phyloP scores from a whole-genome alignment of 2,113 vertebrate species.

The Pygoscelis antarcticus region DNA sequence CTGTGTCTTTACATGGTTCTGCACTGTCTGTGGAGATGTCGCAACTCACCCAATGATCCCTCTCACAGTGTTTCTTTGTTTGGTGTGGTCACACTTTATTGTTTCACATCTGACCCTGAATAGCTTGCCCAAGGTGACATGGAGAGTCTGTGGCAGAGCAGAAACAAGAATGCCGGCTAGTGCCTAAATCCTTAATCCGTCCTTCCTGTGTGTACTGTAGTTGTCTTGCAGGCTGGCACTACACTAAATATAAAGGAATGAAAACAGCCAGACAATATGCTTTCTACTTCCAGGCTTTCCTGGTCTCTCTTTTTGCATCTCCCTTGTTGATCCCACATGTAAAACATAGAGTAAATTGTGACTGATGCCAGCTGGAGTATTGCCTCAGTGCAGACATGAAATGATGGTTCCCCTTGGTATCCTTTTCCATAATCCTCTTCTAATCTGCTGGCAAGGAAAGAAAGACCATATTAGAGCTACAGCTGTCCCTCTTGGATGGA shows the following conservation, averaged over 20 bases:
- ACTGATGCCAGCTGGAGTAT: neutral
- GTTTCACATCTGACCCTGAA: neutral
- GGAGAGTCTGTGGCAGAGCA: neutral
- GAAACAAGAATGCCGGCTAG: neutral
- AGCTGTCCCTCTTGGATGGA: neutral
- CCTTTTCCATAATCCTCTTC: conserved; percentile 11
- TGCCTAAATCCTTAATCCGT: neutral
- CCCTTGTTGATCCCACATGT: neutral
- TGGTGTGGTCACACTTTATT: neutral
- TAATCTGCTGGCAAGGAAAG: conserved; percentile 25
- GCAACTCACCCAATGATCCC: neutral
- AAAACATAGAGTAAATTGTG: neutral
- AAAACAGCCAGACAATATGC: neutral
- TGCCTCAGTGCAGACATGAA: neutral
- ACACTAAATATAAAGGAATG: neutral
- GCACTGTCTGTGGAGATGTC: neutral
- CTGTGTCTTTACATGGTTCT: rapidly evolving
- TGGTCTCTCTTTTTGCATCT: neutral
- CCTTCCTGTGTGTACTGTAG: neutral
- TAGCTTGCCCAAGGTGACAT: neutral
- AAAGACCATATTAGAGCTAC: neutral
- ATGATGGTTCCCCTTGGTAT: neutral
- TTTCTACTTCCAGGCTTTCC: neutral
- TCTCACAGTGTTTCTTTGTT: neutral
- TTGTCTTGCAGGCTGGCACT: neutral